These are phyloP conservation scores for Drosophila pruinosa DNA, from an alignment of 1,140 invertebrate species.

Conservation along the genomic window DNA sequence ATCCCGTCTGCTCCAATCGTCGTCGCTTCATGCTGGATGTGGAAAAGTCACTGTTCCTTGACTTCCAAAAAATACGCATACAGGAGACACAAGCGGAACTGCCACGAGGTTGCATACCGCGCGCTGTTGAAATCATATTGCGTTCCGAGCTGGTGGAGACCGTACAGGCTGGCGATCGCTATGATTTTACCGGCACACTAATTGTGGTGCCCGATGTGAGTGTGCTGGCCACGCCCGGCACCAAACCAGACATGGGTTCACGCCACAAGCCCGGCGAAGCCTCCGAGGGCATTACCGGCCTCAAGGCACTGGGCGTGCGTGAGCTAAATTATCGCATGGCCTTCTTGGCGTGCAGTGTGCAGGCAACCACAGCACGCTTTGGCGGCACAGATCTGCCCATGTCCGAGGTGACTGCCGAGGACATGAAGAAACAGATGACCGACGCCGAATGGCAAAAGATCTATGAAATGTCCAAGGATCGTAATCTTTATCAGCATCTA, in stretches of 20 bases:
- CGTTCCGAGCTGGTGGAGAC: conserved; percentile 98
- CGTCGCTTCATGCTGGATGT: conserved; percentile 95
- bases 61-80: conserved; percentile 99
- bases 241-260: conserved; percentile 91
- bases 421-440: conserved; percentile 97
- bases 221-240: conserved; percentile 92
- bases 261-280: conserved; percentile 89
- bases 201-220: conserved; percentile 99
- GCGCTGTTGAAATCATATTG: conserved; percentile 98
- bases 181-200: conserved; percentile 98
- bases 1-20: conserved; percentile 97
- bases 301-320: conserved; percentile 97
- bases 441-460: conserved; percentile 97
- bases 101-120: conserved; percentile 97
- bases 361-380: conserved; percentile 92
- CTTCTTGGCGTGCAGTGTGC: conserved; percentile 96
- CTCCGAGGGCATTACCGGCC: conserved; percentile 94
- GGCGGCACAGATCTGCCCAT: conserved; percentile 90
- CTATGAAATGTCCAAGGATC: conserved; percentile 98
- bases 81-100: conserved; percentile 99
- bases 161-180: conserved; percentile 94
- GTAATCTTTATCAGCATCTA: conserved; percentile 96
- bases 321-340: conserved; percentile 98
- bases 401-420: conserved; percentile 94
- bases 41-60: conserved; percentile 97